Conservation (phyloP, 2,888 invertebrate genomes). For the Asteroscopus sphinx region DNA sequence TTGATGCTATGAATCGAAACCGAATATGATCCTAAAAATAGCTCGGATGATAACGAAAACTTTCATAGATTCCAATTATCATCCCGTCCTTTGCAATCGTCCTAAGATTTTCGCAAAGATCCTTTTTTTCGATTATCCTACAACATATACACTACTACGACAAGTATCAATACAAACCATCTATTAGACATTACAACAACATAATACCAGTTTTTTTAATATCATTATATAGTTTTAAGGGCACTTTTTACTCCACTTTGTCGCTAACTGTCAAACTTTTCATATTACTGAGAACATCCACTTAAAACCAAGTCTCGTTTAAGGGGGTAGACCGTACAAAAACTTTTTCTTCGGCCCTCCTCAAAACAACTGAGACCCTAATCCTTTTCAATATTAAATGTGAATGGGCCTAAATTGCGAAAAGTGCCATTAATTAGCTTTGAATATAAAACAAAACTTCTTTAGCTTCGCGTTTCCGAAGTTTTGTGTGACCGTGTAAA, state of each 20-base stretch:
- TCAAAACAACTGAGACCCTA: conserved; percentile 65
- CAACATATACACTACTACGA: too few species aligned
- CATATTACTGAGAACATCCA: conserved; percentile 74
- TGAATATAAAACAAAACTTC: conserved; percentile 63
- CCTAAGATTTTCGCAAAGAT: too few species aligned
- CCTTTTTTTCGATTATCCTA: too few species aligned
- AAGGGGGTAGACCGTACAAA: conserved; percentile 60
- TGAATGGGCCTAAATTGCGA: conserved; percentile 61
- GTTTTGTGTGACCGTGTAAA: conserved; percentile 22
- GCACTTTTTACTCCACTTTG: conserved; percentile 70
- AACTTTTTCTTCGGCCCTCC: conserved; percentile 55
- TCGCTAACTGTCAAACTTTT: conserved; percentile 76
- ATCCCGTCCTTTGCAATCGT: too few species aligned
- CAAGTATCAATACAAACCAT: conserved; percentile 4
- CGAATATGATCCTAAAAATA: too few species aligned
- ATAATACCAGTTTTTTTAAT: conserved; percentile 55
- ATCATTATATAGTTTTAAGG: conserved; percentile 70
- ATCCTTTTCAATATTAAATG: conserved; percentile 74
- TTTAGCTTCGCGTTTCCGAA: conserved; percentile 46
- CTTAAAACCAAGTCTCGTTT: conserved; percentile 69
- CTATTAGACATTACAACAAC: conserved; percentile 43
- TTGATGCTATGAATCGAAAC: too few species aligned
- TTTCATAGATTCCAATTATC: too few species aligned
- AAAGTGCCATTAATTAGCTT: conserved; percentile 67
- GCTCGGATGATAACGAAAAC: too few species aligned